A percentile compares a stretch with the other conserved stretches of the same genome.
These are phyloP conservation scores for Yasuhikotakia modesta DNA, from an alignment of 2,797 vertebrate genomes.

Conservation along the genomic window DNA sequence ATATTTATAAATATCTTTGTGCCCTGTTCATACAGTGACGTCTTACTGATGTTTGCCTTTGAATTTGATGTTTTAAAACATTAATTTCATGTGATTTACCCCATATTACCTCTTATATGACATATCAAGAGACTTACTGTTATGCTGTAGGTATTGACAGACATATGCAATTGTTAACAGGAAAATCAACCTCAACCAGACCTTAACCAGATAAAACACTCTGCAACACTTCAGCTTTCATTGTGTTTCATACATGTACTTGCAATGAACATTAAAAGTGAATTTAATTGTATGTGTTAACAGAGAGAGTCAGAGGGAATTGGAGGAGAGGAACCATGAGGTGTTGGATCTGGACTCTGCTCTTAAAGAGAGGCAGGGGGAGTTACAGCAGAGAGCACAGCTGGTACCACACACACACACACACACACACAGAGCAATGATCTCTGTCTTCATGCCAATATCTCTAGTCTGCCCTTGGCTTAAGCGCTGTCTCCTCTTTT, in stretches of 20 bases:
- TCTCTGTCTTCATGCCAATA: background rate
- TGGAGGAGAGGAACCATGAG: slow-evolving; percentile 89
- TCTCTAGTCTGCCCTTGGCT: background rate
- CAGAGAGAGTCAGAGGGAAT: slow-evolving; percentile 87
- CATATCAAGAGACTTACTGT: background rate
- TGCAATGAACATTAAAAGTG: background rate
- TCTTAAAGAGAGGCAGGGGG: slow-evolving; percentile 91
- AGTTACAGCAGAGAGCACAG: slow-evolving; percentile 90
- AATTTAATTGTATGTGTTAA: slow-evolving; percentile 58
- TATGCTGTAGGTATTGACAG: background rate
- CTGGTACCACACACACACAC: slow-evolving; percentile 77
- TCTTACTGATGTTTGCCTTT: too few relatives aligned
- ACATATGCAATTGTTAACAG: background rate
- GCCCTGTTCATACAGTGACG: background rate
- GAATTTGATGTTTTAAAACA: background rate
- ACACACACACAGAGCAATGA: background rate
- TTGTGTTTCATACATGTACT: background rate
- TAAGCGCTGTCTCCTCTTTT: slow-evolving; percentile 21
- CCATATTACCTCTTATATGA: background rate
- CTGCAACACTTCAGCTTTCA: background rate
- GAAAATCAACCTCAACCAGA: too few relatives aligned
- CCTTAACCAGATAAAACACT: too few relatives aligned
- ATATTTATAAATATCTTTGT: too few relatives aligned
- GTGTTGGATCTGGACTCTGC: slow-evolving; percentile 87
- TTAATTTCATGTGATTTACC: background rate